Evolutionary conservation across 2,797 vertebrate genomes (phyloP).

Genomic region (Gymnoscopelus braueri): DNA sequence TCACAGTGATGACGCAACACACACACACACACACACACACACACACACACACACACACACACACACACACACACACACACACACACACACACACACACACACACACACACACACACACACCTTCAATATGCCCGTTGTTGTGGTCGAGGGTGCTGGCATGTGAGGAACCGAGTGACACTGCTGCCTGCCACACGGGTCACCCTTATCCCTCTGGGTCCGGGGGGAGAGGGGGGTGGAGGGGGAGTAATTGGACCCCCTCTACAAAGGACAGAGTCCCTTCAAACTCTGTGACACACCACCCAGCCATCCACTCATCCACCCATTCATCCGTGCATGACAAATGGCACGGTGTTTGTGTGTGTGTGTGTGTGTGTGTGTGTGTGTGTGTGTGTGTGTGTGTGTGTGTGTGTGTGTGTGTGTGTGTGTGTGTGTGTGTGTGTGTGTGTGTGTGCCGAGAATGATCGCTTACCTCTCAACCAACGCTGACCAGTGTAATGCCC

Average conservation of each 20-base stretch:
- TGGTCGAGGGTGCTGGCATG: conserved; percentile 59
- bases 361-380: conserved; percentile 3
- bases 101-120: conserved; percentile 27
- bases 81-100: conserved; percentile 18
- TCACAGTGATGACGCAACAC: conserved; percentile 31
- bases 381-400: no score
- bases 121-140: conserved; percentile 76
- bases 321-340: conserved; percentile 26
- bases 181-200: conserved; percentile 58
- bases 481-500: no score
- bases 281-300: conserved; percentile 9
- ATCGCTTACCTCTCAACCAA: no score
- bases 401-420: no score
- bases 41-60: conserved; percentile 20
- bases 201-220: conserved; percentile 42
- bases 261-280: conserved; percentile 54
- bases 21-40: conserved; percentile 5
- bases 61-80: conserved; percentile 10
- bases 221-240: conserved; percentile 27
- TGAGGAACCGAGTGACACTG: conserved; percentile 67
- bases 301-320: not conserved
- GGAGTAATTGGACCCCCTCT: conserved; percentile 64
- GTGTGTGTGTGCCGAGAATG: no score
- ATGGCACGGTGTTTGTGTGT: conserved; percentile 51
- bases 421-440: no score